Base-by-base conservation (phyloP, 2,113 vertebrate species). In the Rhinoptilus africanus region DNA sequence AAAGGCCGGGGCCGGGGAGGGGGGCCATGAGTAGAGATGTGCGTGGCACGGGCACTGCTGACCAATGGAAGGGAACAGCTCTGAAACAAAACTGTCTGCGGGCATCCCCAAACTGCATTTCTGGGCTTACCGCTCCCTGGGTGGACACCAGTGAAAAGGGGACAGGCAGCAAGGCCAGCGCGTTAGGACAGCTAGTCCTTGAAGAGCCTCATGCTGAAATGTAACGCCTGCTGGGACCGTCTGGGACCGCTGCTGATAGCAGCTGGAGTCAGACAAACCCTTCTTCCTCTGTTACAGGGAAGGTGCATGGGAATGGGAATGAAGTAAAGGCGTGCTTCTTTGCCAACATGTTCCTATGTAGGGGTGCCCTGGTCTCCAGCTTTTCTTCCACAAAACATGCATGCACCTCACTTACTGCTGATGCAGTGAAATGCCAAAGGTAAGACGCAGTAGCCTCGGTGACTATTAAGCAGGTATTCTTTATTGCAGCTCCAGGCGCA, bases 231-330 rank as follows among this genome's bases (percentile, higher is more conserved):
- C 16, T 75, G 50, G 73, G 64, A 43, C 48, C 20, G 60, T 32
- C 17, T 9, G 74, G 54, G 32, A 30, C 39, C 0, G 5, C 50
- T 48, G 54, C 64, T 80, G n/a, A 28, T 5, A 43, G 41, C 35
- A 39, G 47, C 30, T 0, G 0, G 53, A 43, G 30, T 50, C 32
- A 35, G 56, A 68, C 27, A 63, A 60, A 7, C 3, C 7, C 12
- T 9, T 67, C 34, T 62, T 73, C 50, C 47, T 63, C 67, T 57
- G 39, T 2, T 6, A n/a, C 68, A 80, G 54, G 41, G 54, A 50
- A 69, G 28, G 45, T 2, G 34, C 12, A 41, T 41, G 41, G 56
- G 32, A 86, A 48, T 1, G 6, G 24, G n/a, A 69, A 50, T 2
- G 15, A 86, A 86, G 57, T 37, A 62, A 57, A 54, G 32, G 22